Base-by-base conservation (phyloP, 2,888 invertebrate species). In the Leucophora obtusa region DNA sequence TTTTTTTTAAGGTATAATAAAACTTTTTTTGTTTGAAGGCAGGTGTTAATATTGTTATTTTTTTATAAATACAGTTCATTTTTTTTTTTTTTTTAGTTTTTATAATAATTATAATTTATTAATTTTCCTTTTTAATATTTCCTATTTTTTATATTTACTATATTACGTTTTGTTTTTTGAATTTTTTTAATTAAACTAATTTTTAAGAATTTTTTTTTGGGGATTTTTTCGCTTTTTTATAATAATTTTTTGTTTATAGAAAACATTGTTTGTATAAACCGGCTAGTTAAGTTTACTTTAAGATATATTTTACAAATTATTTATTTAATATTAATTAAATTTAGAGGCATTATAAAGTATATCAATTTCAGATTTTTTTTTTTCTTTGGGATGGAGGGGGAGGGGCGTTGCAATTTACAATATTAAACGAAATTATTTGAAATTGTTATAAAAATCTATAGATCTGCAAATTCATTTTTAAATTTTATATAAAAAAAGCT, bases 21-120 rank as follows among this genome's bases (percentile, higher is more conserved):
- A 87, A 86, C 18, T 47, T 86, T 87, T 80, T 80, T 81, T 66
- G 66, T 85, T 87, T 86, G 88, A 87, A 87, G 87, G 87, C 87
- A 87, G 87, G 88, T 87, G 85, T 87, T 87, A 78, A 86, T 87
- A 86, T 87, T 86, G 83, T 86, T 85, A 85, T 87, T 86, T 86
- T 84, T 86, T 85, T 86, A 85, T 87, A 87, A 85, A 87, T 87
- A 86, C 86, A 86, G 84, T 87, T 82, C 72, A 82, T 72, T 78
- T 82, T 82, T 58, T 33, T 53, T 73, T 70, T 54, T 10, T 50
- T 77, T 65, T 59, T n/a, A n/a, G 65, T 60, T 62, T 66, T 66
- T 70, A 70, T 81, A 70, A 53, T 79, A 73, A 71, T 78, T 68
- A 59, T 54, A 72, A 65, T 71, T 77, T 50, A 53, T 72, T 76